Evolutionary conservation across 2,113 vertebrate species (phyloP), one percentile per base, ranked within the genome.

Genomic region (Cyphomyrus plagiostoma): DNA sequence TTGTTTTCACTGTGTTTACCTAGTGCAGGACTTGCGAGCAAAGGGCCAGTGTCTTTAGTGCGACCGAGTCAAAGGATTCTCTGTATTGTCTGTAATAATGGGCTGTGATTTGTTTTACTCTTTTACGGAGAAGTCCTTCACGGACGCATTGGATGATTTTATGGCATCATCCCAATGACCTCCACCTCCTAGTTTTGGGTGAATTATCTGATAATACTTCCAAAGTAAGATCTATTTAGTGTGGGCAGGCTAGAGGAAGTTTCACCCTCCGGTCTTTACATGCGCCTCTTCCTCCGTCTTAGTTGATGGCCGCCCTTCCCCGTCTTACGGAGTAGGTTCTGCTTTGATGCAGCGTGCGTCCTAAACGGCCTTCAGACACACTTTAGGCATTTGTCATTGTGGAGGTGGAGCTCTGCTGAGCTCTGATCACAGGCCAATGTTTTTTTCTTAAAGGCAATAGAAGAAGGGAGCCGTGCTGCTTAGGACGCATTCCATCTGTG

Each of bases 401-500:
- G 2, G 35, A 82, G 70, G 21, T 77, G 50, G 48, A 39, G 74
- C 87, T 70, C n/a, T 21, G 39, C 35, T 85, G 13, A 35, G 17
- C 17, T 9, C 53, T 39, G n/a, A 70, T 30, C 23, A 5, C 58
- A 62, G 53, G 9, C 82, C 21, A 26, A 26, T 70, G 50, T 82
- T 66, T 46, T 66, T 87, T 50, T 62, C 77, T 52, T 21, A 62
- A 45, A 58, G 19, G 90, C 19, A 90, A 50, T 80, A 84, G 90
- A 89, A 89, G 87, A 92, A 84, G 90, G 90, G 89, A 85, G 92
- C 91, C 89, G 70, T 46, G 89, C 62, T 15, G 86, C 91, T 91
- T 91, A 91, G 26, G 90, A 92, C 89, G 0, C 93, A 94, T 95
- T 94, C 93, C 91, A 93, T 93, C 92, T 91, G 92, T 94, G 92